These are phyloP conservation scores for Apamea crenata DNA, from an alignment of 2,888 invertebrate species.

Conservation along the genomic window DNA sequence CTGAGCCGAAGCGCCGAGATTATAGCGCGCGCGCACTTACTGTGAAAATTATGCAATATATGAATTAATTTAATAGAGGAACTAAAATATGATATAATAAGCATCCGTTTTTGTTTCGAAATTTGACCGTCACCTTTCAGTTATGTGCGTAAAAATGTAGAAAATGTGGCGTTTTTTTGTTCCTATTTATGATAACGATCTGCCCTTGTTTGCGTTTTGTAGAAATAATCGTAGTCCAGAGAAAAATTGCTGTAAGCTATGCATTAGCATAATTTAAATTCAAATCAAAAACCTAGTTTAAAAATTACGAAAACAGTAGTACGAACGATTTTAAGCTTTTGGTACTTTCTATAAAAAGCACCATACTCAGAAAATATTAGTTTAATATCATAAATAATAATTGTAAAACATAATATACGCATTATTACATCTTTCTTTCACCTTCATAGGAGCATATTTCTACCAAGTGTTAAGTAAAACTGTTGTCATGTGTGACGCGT, in stretches of 20 bases:
- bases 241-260: background rate
- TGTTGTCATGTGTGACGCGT: conserved; percentile 12
- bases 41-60: conserved; percentile 62
- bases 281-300: too few species aligned
- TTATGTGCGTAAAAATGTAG: conserved; percentile 19
- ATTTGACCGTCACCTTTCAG: conserved; percentile 63
- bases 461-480: background rate
- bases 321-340: background rate
- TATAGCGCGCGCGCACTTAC: conserved; percentile 39
- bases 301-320: background rate
- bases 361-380: background rate
- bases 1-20: conserved; percentile 56
- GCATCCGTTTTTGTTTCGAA: conserved; percentile 60
- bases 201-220: conserved; percentile 3
- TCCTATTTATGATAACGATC: conserved; percentile 24
- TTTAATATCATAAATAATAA: background rate
- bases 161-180: conserved; percentile 38
- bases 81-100: conserved; percentile 65
- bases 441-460: background rate
- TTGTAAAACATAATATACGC: too few species aligned
- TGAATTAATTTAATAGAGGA: conserved; percentile 62
- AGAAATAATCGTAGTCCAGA: background rate
- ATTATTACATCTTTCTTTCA: background rate
- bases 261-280: background rate
- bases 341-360: background rate